A percentile compares a stretch with the other conserved stretches of the same genome.
phyloP scores from a whole-genome alignment of 2,113 vertebrate genomes.

The Pelecanus crispus region DNA sequence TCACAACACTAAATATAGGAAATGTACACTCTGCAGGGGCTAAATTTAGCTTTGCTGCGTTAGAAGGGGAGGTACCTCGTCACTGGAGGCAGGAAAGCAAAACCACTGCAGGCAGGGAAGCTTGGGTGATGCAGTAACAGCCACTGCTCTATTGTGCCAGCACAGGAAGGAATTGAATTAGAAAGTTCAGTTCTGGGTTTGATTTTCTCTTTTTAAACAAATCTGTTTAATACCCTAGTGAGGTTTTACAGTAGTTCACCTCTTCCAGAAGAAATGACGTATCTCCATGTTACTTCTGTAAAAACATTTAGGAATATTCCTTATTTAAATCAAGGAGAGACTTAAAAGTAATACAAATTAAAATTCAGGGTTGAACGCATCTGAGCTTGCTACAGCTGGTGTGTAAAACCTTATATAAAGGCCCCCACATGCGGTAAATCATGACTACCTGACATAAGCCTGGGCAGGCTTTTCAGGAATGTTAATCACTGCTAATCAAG shows the following conservation, averaged over 20 bases:
- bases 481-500: neutral
- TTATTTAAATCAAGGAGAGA: neutral
- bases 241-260: neutral
- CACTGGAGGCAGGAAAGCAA: constrained; percentile 1
- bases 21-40: constrained; percentile 22
- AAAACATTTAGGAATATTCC: neutral
- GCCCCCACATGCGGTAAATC: neutral
- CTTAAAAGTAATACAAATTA: neutral
- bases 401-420: neutral
- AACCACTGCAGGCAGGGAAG: constrained; percentile 20
- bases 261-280: neutral
- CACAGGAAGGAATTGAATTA: neutral
- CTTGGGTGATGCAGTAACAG: neutral
- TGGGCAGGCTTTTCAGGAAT: neutral
- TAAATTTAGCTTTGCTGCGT: constrained; percentile 63
- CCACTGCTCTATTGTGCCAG: neutral
- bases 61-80: neutral
- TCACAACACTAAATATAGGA: constrained; percentile 62
- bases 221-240: neutral
- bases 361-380: neutral
- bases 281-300: neutral
- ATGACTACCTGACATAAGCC: neutral
- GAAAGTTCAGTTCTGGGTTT: neutral
- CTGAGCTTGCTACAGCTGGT: neutral
- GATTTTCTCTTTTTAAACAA: neutral